phyloP scores from a whole-genome alignment of 2,113 vertebrate genomes.

The Helogale parvula region DNA sequence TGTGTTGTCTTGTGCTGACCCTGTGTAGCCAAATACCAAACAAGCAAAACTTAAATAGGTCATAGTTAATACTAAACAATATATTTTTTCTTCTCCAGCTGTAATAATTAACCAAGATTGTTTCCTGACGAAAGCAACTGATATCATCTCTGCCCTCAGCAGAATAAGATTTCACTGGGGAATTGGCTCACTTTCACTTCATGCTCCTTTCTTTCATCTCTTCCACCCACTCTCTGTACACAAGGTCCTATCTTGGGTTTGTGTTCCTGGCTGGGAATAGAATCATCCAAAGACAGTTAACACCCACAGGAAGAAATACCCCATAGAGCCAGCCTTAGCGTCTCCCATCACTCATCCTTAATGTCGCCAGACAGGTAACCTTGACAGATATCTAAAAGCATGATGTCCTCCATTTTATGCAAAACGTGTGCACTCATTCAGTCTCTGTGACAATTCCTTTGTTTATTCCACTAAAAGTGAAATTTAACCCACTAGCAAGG shows the following conservation, averaged over 20 bases:
- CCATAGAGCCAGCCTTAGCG: not conserved
- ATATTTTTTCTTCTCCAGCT: not conserved
- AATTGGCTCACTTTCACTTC: not conserved
- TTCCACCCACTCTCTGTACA: not conserved
- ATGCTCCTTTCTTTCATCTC: not conserved
- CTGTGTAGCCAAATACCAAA: not conserved
- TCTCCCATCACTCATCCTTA: not conserved
- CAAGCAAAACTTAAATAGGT: not conserved
- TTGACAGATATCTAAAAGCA: not conserved
- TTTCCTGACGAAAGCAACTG: not conserved
- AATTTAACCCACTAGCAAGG: not conserved
- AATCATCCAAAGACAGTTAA: not conserved
- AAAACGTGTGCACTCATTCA: not conserved
- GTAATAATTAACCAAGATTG: slow-evolving; percentile 39
- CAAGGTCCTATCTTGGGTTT: not conserved
- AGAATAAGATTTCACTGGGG: slow-evolving; percentile 13
- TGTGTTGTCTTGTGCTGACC: not conserved
- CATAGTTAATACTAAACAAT: not conserved
- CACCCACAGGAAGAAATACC: not conserved
- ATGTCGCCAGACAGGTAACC: not conserved
- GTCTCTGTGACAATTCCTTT: not conserved
- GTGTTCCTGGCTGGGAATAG: not conserved
- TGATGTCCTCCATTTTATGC: not conserved
- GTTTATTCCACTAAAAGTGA: not conserved
- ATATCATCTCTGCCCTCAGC: slow-evolving; percentile 5